Evolutionary conservation across 2,888 invertebrate species (phyloP).

Genomic region (Hymenopus coronatus): DNA sequence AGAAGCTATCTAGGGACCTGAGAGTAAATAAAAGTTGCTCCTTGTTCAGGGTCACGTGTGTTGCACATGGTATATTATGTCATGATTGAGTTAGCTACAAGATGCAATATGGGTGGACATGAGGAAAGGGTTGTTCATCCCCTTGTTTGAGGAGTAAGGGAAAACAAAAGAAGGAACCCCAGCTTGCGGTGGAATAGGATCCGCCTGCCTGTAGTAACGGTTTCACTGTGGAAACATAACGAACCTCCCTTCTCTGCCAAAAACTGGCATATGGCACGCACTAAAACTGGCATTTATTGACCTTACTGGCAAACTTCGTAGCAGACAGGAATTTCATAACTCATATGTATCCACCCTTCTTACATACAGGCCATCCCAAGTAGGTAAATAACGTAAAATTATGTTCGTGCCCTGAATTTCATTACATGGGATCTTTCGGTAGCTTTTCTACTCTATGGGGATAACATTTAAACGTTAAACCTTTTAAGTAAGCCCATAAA

Average conservation of each 20-base stretch:
- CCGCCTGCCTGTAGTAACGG: slow-evolving; percentile 20
- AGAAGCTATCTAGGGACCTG: background rate
- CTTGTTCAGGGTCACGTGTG: background rate
- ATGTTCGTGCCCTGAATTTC: too few relatives aligned
- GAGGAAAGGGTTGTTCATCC: slow-evolving; percentile 13
- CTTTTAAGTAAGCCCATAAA: too few relatives aligned
- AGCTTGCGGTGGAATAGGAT: slow-evolving; percentile 17
- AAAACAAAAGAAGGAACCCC: slow-evolving; percentile 15
- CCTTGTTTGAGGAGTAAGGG: slow-evolving; percentile 12
- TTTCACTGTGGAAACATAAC: slow-evolving; percentile 24
- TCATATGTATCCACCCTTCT: too few relatives aligned
- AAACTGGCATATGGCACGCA: background rate
- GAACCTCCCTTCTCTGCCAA: background rate
- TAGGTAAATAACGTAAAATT: too few relatives aligned
- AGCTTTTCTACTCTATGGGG: too few relatives aligned
- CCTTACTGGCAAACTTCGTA: background rate
- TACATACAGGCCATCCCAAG: too few relatives aligned
- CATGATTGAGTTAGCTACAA: slow-evolving; percentile 13
- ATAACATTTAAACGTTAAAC: too few relatives aligned
- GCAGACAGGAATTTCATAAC: too few relatives aligned
- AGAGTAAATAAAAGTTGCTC: background rate
- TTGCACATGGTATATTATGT: background rate
- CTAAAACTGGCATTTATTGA: background rate
- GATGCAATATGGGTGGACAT: background rate
- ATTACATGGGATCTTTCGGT: too few relatives aligned